These are phyloP conservation scores for Lepidurus packardi DNA, from an alignment of 1,140 invertebrate species.

Conservation along the genomic window DNA sequence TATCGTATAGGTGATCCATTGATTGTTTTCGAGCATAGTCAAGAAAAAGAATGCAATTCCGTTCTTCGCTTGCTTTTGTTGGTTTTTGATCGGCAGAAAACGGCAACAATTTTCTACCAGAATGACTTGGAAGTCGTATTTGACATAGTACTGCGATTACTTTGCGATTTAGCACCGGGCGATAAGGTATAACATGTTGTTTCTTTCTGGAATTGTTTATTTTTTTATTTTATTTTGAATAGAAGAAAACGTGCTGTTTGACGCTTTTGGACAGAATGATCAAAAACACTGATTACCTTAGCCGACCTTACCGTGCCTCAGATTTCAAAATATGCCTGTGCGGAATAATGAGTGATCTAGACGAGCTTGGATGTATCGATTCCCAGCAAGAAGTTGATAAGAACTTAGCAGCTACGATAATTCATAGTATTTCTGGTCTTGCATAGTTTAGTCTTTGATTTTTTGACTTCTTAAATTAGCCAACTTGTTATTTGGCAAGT, in stretches of 20 bases:
- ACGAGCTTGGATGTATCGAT: neutral
- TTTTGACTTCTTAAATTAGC: neutral
- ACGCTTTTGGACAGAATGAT: slow-evolving; percentile 1
- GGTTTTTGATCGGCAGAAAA: neutral
- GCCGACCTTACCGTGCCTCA: slow-evolving; percentile 13
- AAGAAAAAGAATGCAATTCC: neutral
- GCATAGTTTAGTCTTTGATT: neutral
- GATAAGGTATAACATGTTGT: neutral
- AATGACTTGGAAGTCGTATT: neutral
- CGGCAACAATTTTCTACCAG: slow-evolving; percentile 9
- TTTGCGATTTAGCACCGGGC: neutral
- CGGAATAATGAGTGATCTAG: neutral
- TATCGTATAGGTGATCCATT: neutral
- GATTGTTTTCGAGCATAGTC: neutral
- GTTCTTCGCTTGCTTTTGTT: neutral
- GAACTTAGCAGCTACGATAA: neutral
- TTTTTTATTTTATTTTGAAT: neutral
- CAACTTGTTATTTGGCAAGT: neutral
- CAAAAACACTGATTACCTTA: neutral
- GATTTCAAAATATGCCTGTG: neutral
- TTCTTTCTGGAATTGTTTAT: neutral
- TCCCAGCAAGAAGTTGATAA: neutral
- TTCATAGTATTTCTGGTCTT: neutral
- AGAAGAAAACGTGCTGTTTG: neutral
- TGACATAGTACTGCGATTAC: neutral